Conservation (phyloP, 2,797 vertebrate species). For the Nyctibius grandis region DNA sequence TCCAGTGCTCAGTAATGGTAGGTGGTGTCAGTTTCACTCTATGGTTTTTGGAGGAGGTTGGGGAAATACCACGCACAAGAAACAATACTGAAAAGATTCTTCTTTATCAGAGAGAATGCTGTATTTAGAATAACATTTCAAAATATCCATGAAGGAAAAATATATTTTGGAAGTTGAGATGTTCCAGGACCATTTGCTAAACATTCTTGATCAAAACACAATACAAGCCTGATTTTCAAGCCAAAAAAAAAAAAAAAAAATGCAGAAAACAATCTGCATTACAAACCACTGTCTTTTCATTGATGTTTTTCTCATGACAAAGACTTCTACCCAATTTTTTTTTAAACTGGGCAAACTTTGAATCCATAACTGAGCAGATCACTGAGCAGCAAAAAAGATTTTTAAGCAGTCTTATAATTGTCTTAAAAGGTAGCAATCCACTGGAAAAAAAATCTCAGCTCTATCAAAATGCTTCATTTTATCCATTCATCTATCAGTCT, state of each 20-base stretch:
- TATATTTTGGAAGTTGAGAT: neutral
- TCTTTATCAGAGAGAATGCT: neutral
- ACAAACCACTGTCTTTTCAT: neutral
- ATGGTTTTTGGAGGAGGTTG: neutral
- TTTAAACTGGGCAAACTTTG: neutral
- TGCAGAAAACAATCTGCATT: neutral
- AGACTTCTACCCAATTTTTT: neutral
- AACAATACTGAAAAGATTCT: neutral
- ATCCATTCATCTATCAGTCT: neutral
- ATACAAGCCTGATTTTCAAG: neutral
- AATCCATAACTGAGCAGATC: neutral
- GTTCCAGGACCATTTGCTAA: neutral
- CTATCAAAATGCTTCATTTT: neutral
- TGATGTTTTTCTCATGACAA: neutral
- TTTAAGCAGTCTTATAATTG: neutral
- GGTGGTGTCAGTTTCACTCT: neutral
- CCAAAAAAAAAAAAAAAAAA: neutral
- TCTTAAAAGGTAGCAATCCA: neutral
- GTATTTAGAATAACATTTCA: neutral
- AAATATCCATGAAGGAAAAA: neutral
- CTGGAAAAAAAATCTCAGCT: neutral
- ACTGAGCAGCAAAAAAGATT: neutral
- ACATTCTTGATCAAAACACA: neutral
- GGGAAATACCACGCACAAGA: neutral
- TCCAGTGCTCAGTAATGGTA: neutral